Percentiles rank a stretch among this genome's conserved stretches.
Conservation (phyloP, 2,797 vertebrate genomes). For the Phyllotis vaccarum region DNA sequence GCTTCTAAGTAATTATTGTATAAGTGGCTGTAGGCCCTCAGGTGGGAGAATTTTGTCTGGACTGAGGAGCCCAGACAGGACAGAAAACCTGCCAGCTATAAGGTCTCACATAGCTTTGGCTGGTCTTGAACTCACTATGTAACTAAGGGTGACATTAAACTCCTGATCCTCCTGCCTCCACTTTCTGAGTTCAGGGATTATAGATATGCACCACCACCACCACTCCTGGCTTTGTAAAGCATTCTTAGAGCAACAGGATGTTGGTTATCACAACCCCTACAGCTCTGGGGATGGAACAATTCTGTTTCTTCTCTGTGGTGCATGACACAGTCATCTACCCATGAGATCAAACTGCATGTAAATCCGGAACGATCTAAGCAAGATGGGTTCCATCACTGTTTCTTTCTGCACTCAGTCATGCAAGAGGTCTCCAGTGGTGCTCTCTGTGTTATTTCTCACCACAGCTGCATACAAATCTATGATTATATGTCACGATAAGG, state of each 20-base stretch:
- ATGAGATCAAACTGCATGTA: not conserved
- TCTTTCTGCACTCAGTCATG: not conserved
- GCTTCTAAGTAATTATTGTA: no score
- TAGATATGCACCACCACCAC: not conserved
- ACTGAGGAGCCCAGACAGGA: no score
- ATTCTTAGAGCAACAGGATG: not conserved
- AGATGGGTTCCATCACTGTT: not conserved
- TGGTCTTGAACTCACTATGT: not conserved
- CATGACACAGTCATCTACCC: not conserved
- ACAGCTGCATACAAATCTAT: not conserved
- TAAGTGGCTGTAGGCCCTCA: no score
- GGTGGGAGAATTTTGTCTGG: no score
- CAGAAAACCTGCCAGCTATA: no score
- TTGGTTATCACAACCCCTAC: not conserved
- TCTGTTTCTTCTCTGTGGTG: not conserved
- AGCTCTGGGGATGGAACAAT: not conserved
- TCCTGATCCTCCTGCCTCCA: not conserved
- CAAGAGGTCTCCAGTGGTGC: not conserved
- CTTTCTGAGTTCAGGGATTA: not conserved
- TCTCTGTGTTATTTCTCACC: conserved; percentile 21
- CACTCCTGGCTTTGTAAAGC: not conserved
- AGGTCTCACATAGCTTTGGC: not conserved
- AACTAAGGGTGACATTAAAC: not conserved
- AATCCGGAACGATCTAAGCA: not conserved
- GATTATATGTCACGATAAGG: not conserved